Base-by-base conservation (phyloP, 2,888 invertebrate genomes). In the Arctia plantaginis region DNA sequence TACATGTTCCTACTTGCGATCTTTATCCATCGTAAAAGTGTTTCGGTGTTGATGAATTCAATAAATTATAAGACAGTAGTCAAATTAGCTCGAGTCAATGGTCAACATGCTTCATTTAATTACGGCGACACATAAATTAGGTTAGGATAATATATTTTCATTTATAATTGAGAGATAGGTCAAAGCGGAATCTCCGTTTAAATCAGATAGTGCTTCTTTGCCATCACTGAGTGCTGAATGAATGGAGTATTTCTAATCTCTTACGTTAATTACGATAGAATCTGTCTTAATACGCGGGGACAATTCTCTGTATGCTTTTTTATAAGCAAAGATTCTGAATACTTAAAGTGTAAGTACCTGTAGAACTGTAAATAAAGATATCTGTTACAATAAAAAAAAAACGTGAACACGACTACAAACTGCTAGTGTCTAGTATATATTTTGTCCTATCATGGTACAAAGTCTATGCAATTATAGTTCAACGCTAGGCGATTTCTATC, bases 1-100 rank as follows among this genome's bases (percentile, higher is more conserved):
- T n/a, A 23, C 10, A 51, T 12, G n/a, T n/a, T n/a, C 3, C 23
- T n/a, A 18, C n/a, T n/a, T n/a, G n/a, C n/a, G n/a, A n/a, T 30
- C 15, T 30, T 62, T 30, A 62, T 62, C 13, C 7, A 62, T 27
- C 30, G 30, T 59, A 30, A 62, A 18, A 18, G 18, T 30, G 30
- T 44, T 8, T 12, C 18, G 30, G 62, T 62, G 30, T 62, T 62
- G 7, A 62, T 18, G 18, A 62, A 30, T 59, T 59, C 30, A n/a
- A 47, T 55, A 30, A 66, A 66, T 66, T 66, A 33, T 55, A 69
- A 69, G n/a, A 66, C 69, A 70, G 33, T 71, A 74, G 67, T 39
- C 70, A 74, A 74, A 74, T 71, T 74, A 47, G 23, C 66, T 47
- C 47, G 67, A 71, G 74, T 71, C 74, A 74, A 74, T 74, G 74